phyloP scores from a whole-genome alignment of 2,888 invertebrate species.

The Mimumesa dahlbomi region DNA sequence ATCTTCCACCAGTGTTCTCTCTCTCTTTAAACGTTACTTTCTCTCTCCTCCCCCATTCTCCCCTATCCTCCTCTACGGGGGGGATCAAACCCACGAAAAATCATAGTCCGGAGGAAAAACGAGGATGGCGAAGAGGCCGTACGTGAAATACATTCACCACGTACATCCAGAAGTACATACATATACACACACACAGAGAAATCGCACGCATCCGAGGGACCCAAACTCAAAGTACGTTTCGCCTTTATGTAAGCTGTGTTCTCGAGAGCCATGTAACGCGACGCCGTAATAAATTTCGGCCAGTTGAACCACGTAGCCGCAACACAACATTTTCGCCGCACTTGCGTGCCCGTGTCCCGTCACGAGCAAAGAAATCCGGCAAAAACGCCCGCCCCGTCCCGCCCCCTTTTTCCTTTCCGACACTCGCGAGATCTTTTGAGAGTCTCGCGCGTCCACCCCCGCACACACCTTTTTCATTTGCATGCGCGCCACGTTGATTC shows the following conservation, averaged over 20 bases:
- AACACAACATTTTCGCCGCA: conserved; percentile 54
- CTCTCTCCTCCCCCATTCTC: neutral
- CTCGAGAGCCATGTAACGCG: conserved; percentile 54
- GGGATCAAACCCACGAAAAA: neutral
- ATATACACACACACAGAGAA: neutral
- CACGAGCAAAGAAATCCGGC: conserved; percentile 45
- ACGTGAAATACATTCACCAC: neutral
- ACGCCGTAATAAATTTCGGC: conserved; percentile 65
- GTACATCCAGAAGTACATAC: neutral
- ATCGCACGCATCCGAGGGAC: conserved; percentile 31
- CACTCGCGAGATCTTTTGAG: conserved; percentile 60
- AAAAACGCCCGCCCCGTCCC: neutral
- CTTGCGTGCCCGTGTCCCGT: conserved; percentile 41
- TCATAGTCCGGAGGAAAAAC: neutral
- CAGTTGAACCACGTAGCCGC: conserved; percentile 36
- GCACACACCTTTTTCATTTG: conserved; percentile 62
- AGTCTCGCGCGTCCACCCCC: conserved; percentile 54
- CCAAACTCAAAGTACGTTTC: no score
- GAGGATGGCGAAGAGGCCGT: no score
- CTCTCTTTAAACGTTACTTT: neutral
- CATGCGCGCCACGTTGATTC: conserved; percentile 60
- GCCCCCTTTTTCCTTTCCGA: conserved; percentile 8
- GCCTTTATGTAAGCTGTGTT: conserved; percentile 54
- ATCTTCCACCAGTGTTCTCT: conserved; percentile 31
- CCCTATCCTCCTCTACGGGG: neutral